These are phyloP conservation scores for Corynorhinus townsendii DNA, from an alignment of 2,113 vertebrate species.

Conservation along the genomic window DNA sequence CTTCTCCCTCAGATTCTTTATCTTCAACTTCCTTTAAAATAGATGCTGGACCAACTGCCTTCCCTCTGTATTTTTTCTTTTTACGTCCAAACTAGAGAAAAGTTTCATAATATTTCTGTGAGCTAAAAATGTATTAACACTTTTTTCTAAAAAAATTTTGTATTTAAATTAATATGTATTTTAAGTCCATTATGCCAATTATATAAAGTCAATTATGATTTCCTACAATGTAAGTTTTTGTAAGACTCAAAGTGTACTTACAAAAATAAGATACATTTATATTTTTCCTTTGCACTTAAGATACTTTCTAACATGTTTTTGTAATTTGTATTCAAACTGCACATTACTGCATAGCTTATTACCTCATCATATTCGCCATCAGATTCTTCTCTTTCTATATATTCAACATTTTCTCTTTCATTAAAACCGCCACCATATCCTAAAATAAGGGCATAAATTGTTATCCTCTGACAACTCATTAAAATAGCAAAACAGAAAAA, in stretches of 20 bases:
- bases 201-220: neutral
- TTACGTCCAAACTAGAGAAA: constrained; percentile 93
- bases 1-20: constrained; percentile 92
- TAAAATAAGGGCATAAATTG: constrained; percentile 61
- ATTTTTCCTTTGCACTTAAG: neutral
- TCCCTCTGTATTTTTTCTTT: constrained; percentile 97
- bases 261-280: neutral
- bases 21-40: constrained; percentile 91
- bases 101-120: constrained; percentile 2
- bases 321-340: neutral
- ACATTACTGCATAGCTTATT: constrained; percentile 57
- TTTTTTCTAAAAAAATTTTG: neutral
- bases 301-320: neutral
- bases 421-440: constrained; percentile 99
- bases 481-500: constrained; percentile 16
- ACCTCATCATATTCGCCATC: constrained; percentile 99
- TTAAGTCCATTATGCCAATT: neutral
- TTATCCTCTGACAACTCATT: neutral
- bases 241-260: neutral
- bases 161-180: neutral
- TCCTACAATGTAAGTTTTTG: neutral
- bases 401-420: constrained; percentile 97
- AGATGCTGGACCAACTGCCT: constrained; percentile 82
- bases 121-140: neutral
- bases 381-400: constrained; percentile 97